A percentile compares a stretch with the other conserved stretches of the same genome.
phyloP scores from a whole-genome alignment of 2,797 vertebrate genomes.

The Sebastes itinus region DNA sequence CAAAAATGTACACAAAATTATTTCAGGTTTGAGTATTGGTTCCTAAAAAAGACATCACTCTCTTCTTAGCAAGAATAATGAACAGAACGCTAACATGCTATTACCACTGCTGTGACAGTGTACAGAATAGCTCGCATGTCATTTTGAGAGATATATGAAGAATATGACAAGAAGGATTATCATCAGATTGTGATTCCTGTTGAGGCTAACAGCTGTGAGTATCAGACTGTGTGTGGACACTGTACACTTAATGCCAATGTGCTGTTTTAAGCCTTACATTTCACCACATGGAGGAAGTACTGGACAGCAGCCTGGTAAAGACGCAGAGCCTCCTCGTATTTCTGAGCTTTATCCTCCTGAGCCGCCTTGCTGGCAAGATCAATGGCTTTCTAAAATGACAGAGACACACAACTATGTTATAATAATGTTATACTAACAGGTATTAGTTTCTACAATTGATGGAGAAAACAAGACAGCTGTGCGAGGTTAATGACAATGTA shows the following conservation, averaged over 20 bases:
- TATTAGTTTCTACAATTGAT: neutral
- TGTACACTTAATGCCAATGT: neutral
- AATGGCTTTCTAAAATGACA: slow-evolving; percentile 92
- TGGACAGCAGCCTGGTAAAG: slow-evolving; percentile 95
- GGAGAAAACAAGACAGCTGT: neutral
- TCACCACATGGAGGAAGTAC: slow-evolving; percentile 96
- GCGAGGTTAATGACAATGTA: neutral
- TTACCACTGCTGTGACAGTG: neutral
- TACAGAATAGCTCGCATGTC: neutral
- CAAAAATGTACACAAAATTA: neutral
- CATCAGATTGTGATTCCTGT: neutral
- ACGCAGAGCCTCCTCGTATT: slow-evolving; percentile 93
- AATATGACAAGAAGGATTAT: neutral
- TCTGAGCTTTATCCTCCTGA: slow-evolving; percentile 96
- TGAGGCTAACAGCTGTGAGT: neutral
- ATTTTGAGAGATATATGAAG: neutral
- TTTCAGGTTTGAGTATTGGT: neutral
- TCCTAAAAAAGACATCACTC: neutral
- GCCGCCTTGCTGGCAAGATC: slow-evolving; percentile 95
- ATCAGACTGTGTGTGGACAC: neutral
- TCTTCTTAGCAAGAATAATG: neutral
- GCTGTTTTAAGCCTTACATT: slow-evolving; percentile 85
- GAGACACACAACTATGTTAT: neutral
- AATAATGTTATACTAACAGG: neutral
- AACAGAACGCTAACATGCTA: too few relatives aligned